Base-by-base conservation (phyloP, 2,888 invertebrate genomes). In the Ommatoiulus sabulosus region DNA sequence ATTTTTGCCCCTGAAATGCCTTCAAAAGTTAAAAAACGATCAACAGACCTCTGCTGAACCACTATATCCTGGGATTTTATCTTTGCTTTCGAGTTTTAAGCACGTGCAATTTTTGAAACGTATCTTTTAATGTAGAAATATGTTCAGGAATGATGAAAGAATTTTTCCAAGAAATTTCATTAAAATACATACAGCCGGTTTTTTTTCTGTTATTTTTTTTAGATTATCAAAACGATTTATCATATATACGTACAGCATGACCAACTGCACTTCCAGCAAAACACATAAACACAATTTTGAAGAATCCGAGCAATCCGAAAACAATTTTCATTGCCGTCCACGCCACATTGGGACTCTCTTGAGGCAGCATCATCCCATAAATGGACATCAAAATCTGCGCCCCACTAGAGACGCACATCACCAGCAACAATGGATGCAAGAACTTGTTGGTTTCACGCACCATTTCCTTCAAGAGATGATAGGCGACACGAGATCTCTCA, bases 311-410 rank as follows among this genome's bases (percentile, higher is more conserved):
- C 6, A 63, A 15, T 48, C 87, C 87, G 12, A 57, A 24, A 43
- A 24, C 4, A 3, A 35, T 5, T 87, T 87, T 87, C 52, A 87
- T 10, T 17, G 35, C 4, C 35, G 8, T 10, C 52, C 24, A 87
- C 15, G 57, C 35, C 35, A 35, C 24, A 35, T 87, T 87, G 2
- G 63, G 35, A 87, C 63, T 63, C 44, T 87, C 15, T 15, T 15
- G 17, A 4, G 52, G 87, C 35, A 87, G 15, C 87, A 87, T 57
- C 43, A 63, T 57, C 4, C 87, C 87, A 35, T 87, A 87, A 3
- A 87, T 63, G n/a, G 35, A 15, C 12, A 12, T 17, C 10, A 52
- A 3, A 15, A 63, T 63, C 57, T 87, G 87, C 15, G 52, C 24
- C 12, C 10, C 63, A 35, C 17, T 63, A 15, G 63, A 87, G 1